Percentiles rank a stretch among this genome's conserved stretches.
phyloP scores from a whole-genome alignment of 2,888 invertebrate species.

The Andricus quercusramuli region DNA sequence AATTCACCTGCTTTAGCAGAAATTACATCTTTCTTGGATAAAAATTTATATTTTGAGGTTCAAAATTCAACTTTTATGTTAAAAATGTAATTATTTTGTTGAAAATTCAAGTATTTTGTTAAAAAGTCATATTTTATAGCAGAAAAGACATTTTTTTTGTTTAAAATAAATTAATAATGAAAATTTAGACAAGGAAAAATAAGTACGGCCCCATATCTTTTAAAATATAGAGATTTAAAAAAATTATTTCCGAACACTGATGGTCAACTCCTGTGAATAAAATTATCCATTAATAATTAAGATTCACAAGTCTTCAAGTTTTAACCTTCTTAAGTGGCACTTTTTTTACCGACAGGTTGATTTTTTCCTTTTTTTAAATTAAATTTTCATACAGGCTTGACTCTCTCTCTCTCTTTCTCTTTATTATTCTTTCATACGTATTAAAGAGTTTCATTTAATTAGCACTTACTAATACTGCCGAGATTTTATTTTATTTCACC shows the following conservation, averaged over 20 bases:
- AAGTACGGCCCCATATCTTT: too few species aligned
- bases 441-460: not conserved
- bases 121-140: too few species aligned
- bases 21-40: too few species aligned
- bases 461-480: conserved; percentile 27
- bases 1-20: too few species aligned
- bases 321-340: not conserved
- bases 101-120: too few species aligned
- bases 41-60: too few species aligned
- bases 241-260: not conserved
- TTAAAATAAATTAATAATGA: too few species aligned
- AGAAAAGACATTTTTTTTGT: too few species aligned
- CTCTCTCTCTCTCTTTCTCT: not conserved
- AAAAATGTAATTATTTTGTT: too few species aligned
- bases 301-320: not conserved
- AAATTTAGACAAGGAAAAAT: too few species aligned
- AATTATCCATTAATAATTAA: not conserved
- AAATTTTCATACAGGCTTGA: not conserved
- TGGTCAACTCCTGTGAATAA: not conserved
- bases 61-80: too few species aligned
- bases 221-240: too few species aligned
- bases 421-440: not conserved
- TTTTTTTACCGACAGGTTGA: not conserved
- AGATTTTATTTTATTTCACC: not conserved
- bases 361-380: not conserved